Percentiles rank a stretch among this genome's conserved stretches.
phyloP scores from a whole-genome alignment of 2,113 vertebrate genomes.

The Noturus placidus region DNA sequence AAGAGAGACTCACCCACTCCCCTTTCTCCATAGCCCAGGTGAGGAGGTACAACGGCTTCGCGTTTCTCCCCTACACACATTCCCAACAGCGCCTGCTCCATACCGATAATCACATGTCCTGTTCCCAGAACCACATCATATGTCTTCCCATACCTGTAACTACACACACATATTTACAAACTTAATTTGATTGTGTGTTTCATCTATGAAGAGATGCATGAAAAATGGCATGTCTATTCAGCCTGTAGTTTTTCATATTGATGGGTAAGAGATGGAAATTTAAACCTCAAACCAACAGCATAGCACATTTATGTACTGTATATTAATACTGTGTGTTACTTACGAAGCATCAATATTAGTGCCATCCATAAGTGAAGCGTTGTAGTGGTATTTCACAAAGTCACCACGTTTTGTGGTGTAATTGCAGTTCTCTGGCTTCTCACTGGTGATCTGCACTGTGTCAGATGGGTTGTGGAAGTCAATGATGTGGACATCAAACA shows the following conservation, averaged over 20 bases:
- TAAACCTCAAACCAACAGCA: neutral
- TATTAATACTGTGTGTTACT: constrained; percentile 60
- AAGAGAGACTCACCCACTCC: constrained; percentile 83
- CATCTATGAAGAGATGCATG: neutral
- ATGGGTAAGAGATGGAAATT: neutral
- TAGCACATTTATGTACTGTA: neutral
- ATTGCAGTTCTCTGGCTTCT: constrained; percentile 80
- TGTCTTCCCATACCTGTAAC: constrained; percentile 89
- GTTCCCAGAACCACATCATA: constrained; percentile 93
- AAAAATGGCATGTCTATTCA: neutral
- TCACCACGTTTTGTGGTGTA: constrained; percentile 88
- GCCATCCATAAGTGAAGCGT: constrained; percentile 91
- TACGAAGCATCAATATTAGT: constrained; percentile 92
- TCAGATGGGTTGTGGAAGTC: constrained; percentile 96
- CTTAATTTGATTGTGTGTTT: neutral
- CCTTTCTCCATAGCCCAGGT: constrained; percentile 91
- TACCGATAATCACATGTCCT: constrained; percentile 90
- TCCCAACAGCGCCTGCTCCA: constrained; percentile 89
- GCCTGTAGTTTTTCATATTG: neutral
- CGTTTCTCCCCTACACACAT: constrained; percentile 96
- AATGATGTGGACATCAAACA: constrained; percentile 91
- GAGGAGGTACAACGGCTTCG: constrained; percentile 85
- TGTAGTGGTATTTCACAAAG: constrained; percentile 96
- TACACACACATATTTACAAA: constrained; percentile 59
- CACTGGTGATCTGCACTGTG: constrained; percentile 75